Conservation (phyloP, 2,888 invertebrate species). For the Cecidostiba fungosa region DNA sequence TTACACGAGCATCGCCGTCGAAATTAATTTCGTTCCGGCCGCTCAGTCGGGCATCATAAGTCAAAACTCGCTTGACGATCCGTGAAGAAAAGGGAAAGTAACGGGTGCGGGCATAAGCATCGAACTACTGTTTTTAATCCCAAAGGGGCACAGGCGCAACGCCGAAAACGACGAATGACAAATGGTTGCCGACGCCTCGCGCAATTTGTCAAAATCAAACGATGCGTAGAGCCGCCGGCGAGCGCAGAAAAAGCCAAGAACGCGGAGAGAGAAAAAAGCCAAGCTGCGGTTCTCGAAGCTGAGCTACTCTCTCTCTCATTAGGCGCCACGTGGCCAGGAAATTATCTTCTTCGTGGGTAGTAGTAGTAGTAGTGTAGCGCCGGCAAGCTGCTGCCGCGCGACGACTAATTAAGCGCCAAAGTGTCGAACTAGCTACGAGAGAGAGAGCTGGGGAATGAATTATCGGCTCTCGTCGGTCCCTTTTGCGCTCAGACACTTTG, state of each 20-base stretch:
- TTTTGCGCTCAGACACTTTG: neutral
- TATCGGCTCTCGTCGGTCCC: conserved; percentile 42
- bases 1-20: conserved; percentile 29
- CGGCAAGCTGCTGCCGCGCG: conserved; percentile 64
- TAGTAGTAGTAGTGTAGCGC: neutral
- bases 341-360: conserved; percentile 69
- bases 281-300: conserved; percentile 62
- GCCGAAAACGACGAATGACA: conserved; percentile 53
- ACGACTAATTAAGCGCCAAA: conserved; percentile 74
- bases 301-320: conserved; percentile 70
- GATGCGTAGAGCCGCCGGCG: conserved; percentile 49
- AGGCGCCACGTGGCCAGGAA: conserved; percentile 75
- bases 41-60: conserved; percentile 45
- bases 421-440: conserved; percentile 70
- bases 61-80: conserved; percentile 56
- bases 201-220: conserved; percentile 69
- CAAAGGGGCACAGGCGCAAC: neutral
- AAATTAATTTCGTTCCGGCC: conserved; percentile 51
- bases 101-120: conserved; percentile 13
- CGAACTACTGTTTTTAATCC: conserved; percentile 60
- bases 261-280: conserved; percentile 33
- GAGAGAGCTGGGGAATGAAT: conserved; percentile 53
- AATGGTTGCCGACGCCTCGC: conserved; percentile 50
- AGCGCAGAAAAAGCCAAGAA: conserved; percentile 34
- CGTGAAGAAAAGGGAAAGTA: conserved; percentile 47